Conservation (phyloP, 2,113 vertebrate species). For the Ammospiza caudacuta region DNA sequence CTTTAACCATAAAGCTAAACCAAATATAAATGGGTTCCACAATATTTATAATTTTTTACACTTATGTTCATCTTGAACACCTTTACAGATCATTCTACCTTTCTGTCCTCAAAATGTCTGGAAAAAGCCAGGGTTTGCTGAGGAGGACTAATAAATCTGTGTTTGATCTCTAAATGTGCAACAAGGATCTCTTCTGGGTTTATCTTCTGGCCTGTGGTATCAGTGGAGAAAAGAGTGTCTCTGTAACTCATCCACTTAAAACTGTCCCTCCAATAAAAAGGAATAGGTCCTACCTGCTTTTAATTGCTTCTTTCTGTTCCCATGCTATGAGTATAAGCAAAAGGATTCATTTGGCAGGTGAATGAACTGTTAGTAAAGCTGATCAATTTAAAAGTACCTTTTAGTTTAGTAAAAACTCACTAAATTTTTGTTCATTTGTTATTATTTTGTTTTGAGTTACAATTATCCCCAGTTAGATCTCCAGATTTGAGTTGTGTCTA, state of each 20-base stretch:
- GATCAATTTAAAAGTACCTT: not conserved
- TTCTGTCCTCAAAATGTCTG: not conserved
- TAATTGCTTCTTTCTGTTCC: not conserved
- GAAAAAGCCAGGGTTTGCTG: not conserved
- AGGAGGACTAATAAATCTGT: not conserved
- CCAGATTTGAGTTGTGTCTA: not conserved
- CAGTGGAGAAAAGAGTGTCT: not conserved
- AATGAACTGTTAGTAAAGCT: not conserved
- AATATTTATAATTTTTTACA: not conserved
- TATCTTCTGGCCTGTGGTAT: not conserved
- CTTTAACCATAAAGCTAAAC: not conserved
- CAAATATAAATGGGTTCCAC: not conserved
- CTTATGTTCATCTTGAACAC: not conserved
- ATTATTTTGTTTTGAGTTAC: not conserved
- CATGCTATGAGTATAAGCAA: not conserved
- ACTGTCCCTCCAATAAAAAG: not conserved
- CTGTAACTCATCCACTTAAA: not conserved
- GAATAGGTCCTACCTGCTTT: not conserved
- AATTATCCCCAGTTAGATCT: not conserved
- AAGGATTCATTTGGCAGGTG: not conserved
- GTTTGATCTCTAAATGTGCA: not conserved
- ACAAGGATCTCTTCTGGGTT: not conserved
- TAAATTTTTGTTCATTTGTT: not conserved
- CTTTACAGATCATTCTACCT: not conserved
- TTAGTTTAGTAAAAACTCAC: not conserved